Evolutionary conservation across 2,888 invertebrate species (phyloP).

Genomic region (Oeneis ivallda): DNA sequence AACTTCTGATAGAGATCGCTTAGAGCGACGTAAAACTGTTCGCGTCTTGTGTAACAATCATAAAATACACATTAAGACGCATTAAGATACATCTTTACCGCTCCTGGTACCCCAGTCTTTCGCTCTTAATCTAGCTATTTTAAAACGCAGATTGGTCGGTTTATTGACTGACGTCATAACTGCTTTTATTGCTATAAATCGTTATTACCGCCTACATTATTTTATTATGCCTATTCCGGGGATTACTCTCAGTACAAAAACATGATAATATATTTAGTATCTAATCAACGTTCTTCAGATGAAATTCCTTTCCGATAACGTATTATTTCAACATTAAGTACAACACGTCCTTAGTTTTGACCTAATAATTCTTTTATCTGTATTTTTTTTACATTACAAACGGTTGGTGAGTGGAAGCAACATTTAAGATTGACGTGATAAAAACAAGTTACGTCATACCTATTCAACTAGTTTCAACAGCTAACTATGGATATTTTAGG

Average conservation of each 20-base stretch:
- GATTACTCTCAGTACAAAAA: conserved; percentile 57
- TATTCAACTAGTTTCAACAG: conserved; percentile 50
- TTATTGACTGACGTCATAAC: conserved; percentile 76
- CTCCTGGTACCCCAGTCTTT: conserved; percentile 64
- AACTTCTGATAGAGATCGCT: conserved; percentile 77
- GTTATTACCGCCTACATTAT: conserved; percentile 74
- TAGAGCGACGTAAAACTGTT: conserved; percentile 75
- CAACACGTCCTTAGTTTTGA: conserved; percentile 41
- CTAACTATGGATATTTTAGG: conserved; percentile 47
- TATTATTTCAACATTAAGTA: conserved; percentile 42
- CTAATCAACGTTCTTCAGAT: conserved; percentile 58
- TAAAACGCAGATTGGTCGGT: conserved; percentile 71
- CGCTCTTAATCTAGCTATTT: conserved; percentile 79
- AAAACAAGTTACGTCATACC: conserved; percentile 41
- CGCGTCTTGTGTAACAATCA: conserved; percentile 78
- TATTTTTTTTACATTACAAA: background rate
- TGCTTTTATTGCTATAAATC: conserved; percentile 74
- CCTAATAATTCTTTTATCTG: too few relatives aligned
- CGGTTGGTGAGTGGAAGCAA: background rate
- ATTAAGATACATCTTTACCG: conserved; percentile 70
- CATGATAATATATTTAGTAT: conserved; percentile 50
- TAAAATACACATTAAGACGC: conserved; percentile 81
- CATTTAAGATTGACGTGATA: background rate
- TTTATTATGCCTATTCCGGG: conserved; percentile 67
- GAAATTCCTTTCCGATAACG: conserved; percentile 50